A percentile compares a stretch with the other conserved stretches of the same genome.
These are phyloP conservation scores for Ornithorhynchus anatinus DNA, from an alignment of 2,113 vertebrate species.

Conservation along the genomic window DNA sequence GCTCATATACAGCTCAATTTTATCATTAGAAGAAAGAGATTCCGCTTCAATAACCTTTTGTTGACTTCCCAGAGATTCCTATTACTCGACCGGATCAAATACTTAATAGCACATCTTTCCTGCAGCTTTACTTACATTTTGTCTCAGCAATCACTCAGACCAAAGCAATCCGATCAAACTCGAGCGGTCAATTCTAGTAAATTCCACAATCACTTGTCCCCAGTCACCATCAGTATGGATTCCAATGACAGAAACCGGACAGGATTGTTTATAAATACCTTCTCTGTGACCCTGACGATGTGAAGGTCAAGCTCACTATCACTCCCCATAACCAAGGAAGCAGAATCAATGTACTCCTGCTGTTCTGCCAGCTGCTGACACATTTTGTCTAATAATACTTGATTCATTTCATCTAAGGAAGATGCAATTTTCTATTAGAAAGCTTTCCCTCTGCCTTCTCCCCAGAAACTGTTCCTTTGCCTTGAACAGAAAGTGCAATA, in stretches of 20 bases:
- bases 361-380: slow-evolving; percentile 59
- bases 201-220: slow-evolving; percentile 25
- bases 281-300: slow-evolving; percentile 62
- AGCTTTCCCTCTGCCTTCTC: neutral
- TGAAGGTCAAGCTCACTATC: slow-evolving; percentile 72
- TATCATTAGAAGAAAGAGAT: neutral
- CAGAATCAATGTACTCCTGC: slow-evolving; percentile 51
- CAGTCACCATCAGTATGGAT: slow-evolving; percentile 28
- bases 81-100: neutral
- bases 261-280: slow-evolving; percentile 59
- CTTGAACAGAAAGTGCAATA: neutral
- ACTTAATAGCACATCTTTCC: slow-evolving; percentile 35
- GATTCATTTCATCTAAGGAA: slow-evolving; percentile 47
- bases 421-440: slow-evolving; percentile 10
- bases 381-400: slow-evolving; percentile 52
- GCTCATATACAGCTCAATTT: neutral
- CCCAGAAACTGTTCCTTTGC: neutral
- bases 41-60: neutral
- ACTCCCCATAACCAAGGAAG: slow-evolving; percentile 70
- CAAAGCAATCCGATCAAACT: slow-evolving; percentile 22
- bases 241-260: slow-evolving; percentile 39
- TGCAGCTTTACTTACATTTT: slow-evolving; percentile 57
- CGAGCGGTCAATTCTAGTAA: neutral
- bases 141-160: slow-evolving; percentile 41
- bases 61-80: slow-evolving; percentile 16